Base-by-base conservation (phyloP, 2,888 invertebrate genomes). In the Neocrepidodera transversa region DNA sequence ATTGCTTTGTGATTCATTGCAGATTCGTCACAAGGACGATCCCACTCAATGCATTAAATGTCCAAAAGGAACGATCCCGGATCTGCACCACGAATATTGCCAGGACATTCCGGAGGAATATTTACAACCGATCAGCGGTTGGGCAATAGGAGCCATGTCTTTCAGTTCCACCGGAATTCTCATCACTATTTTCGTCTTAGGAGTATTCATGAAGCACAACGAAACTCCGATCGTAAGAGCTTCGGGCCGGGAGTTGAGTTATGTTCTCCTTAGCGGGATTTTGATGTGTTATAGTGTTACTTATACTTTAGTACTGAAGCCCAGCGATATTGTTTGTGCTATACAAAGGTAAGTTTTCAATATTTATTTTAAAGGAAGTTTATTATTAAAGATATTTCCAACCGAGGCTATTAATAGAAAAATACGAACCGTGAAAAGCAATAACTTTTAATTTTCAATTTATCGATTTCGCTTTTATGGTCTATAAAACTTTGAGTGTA, bases 161-260 rank as follows among this genome's bases (percentile, higher is more conserved):
- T 88, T 95, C 76, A 92, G 94, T 26, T 87, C 91, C 6, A 86
- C 90, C 0, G 97, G 97, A 8, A 68, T 76, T 11, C 60, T 70
- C 17, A 84, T 93, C 61, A 95, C 90, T 32, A 79, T 87, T 79
- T 86, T 81, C 80, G 84, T 83, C 28, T 72, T 76, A 38, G 80
- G 83, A 11, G 83, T 87, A 13, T 88, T 88, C 75, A 76, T 87
- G 48, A 80, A 82, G 38, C 83, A 86, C 82, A 93, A 96, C 79
- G 90, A 93, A 68, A 98, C 98, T 0, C 97, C 98, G 0, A 93
- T 98, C 48, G 98, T 99, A n/a, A 88, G 97, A 67, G 96, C 97
- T 30, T 94, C 95, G 11, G 97, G 97, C 30, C 83, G 93, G 40
- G 93, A 94, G 80, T 82, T 94, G 56, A 92, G 92, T 63, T 97